phyloP scores from a whole-genome alignment of 2,113 vertebrate genomes.

The Gallinago jamesoni region DNA sequence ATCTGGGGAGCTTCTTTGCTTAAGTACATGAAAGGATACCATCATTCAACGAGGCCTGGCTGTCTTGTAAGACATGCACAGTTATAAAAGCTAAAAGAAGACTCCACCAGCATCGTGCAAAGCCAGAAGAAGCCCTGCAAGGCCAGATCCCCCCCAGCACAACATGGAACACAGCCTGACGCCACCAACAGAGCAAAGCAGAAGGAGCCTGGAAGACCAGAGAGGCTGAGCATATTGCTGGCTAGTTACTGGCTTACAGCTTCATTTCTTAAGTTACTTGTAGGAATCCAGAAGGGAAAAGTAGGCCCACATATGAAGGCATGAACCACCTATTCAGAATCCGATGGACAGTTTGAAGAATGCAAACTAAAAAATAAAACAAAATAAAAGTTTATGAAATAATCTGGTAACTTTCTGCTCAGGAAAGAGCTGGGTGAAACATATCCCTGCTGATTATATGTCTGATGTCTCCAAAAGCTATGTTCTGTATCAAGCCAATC shows the following conservation, averaged over 20 bases:
- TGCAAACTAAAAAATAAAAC: neutral
- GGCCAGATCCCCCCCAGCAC: neutral
- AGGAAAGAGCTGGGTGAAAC: conserved; percentile 34
- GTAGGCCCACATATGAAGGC: neutral
- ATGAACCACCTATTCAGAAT: neutral
- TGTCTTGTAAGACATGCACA: neutral
- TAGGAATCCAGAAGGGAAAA: conserved; percentile 18
- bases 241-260: neutral
- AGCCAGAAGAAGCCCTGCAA: neutral
- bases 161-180: neutral
- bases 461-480: conserved; percentile 13
- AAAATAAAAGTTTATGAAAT: neutral
- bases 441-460: conserved; percentile 53
- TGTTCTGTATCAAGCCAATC: conserved; percentile 29
- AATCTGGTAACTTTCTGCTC: conserved; percentile 29
- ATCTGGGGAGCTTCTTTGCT: neutral
- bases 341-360: neutral
- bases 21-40: neutral
- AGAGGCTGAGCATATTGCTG: neutral
- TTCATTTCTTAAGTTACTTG: neutral
- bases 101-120: neutral
- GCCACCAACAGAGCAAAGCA: neutral
- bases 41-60: accelerated
- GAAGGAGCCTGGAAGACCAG: neutral
- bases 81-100: neutral